Base-by-base conservation (phyloP, 2,113 vertebrate species). In the Cynopterus brachyotis region DNA sequence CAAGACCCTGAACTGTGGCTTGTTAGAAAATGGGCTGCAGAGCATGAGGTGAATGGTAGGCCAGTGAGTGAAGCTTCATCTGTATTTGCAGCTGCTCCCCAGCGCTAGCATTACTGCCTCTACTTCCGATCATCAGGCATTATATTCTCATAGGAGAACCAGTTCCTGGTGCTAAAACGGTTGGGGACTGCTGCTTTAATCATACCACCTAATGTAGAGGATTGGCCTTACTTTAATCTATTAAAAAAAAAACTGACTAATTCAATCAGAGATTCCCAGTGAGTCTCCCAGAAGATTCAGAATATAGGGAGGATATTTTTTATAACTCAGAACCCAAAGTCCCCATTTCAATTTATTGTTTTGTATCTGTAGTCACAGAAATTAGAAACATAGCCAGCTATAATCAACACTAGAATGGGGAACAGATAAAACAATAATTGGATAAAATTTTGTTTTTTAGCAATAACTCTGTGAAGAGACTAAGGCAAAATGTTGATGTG, bases 371-470 rank as follows among this genome's bases (percentile, higher is more conserved):
- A 69, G 9, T 35, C 35, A 89, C 11, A 94, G 45, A 35, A 86
- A 95, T 85, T 42, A 91, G 60, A 37, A 88, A 66, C 1, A 75
- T 6, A 80, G 30, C 13, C 53, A 94, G n/a, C 10, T 57, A 10
- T 30, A 89, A 70, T 93, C 22, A 92, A 47, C 37, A 72, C 59
- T 32, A 87, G 81, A 92, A 85, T 83, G 53, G n/a, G 6, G 35
- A 72, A 15, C 19, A 50, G 26, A 8, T 62, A 81, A 78, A 8
- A 55, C 0, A 57, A 76, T 69, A 80, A 89, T 45, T 88, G 19
- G 79, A 72, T 85, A 82, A 78, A 88, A 91, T 76, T 92, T 96
- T 91, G 4, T 32, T 66, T 96, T 96, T 96, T 80, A 72, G 55
- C 15, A 85, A 32, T 78, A 92, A 20, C 24, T 80, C 26, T 81